Evolutionary conservation across 2,113 vertebrate genomes (phyloP), one percentile per base, ranked within the genome.

Genomic region (Hypanus sabinus): DNA sequence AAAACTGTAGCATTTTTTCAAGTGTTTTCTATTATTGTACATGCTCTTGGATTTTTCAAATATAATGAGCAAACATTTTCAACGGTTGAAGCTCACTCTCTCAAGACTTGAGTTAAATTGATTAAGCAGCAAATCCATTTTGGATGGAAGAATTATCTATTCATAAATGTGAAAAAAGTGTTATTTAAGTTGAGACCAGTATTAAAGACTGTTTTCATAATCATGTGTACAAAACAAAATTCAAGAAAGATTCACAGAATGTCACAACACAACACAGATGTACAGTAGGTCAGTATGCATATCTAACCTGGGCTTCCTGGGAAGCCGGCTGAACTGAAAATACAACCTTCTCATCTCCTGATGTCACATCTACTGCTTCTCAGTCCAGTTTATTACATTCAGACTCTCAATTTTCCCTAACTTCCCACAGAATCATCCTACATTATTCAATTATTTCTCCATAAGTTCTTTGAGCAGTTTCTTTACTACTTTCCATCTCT

Each of bases 111-210:
- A 46, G 79, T 81, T 81, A 81, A 62, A 87, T 55, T 87, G 55
- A 87, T n/a, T 57, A 87, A 30, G 24, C 83, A 60, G 11, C 83
- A 60, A 87, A 60, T 87, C 46, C 83, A 87, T 87, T 87, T 87
- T 46, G 83, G 83, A 87, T n/a, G 27, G 55, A 87, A 60, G 27
- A 30, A 10, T 30, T 57, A 57, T 14, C 27, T 87, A 30, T n/a
- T 30, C 57, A 46, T 81, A 38, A 33, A 14, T 33, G 11, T n/a
- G 20, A 60, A 87, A 8, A 30, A 57, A 87, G 10, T 11, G 14
- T 5, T 16, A 60, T 55, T 11, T 11, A 3, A 87, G 55, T 87
- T 30, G 11, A 46, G 83, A 87, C 38, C 8, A 55, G 22, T 36
- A 80, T 20, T 57, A 85, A 85, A 87, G 11, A 60, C 68, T 70